Conservation (phyloP, 2,113 vertebrate genomes). For the Nesoenas mayeri region DNA sequence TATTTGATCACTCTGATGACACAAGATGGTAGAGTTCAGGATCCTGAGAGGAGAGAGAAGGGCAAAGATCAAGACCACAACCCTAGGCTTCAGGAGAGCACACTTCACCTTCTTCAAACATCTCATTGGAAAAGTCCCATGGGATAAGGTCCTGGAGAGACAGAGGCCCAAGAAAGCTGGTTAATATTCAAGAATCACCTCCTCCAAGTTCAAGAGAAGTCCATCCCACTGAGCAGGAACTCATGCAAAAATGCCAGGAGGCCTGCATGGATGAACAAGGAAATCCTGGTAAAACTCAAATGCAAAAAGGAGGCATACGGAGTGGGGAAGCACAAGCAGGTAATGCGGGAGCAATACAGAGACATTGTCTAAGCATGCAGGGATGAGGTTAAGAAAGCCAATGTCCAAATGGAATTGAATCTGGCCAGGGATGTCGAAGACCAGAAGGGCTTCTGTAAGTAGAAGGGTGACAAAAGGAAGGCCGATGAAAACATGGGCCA, state of each 20-base stretch:
- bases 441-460: background rate
- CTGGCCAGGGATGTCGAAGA: background rate
- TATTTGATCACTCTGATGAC: background rate
- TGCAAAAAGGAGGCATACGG: background rate
- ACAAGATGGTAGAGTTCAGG: background rate
- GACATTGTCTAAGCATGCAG: background rate
- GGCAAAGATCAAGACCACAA: background rate
- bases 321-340: background rate
- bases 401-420: background rate
- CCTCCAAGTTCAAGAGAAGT: background rate
- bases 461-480: background rate
- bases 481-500: background rate
- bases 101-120: background rate
- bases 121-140: background rate
- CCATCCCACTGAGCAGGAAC: background rate
- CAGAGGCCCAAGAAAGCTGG: background rate
- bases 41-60: background rate
- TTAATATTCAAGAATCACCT: background rate
- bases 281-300: background rate
- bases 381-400: background rate
- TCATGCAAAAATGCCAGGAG: background rate
- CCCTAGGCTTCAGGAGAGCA: background rate
- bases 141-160: background rate
- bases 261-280: background rate
- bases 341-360: background rate